Conservation (phyloP, 2,888 invertebrate species). For the Lithophane ornitopus region DNA sequence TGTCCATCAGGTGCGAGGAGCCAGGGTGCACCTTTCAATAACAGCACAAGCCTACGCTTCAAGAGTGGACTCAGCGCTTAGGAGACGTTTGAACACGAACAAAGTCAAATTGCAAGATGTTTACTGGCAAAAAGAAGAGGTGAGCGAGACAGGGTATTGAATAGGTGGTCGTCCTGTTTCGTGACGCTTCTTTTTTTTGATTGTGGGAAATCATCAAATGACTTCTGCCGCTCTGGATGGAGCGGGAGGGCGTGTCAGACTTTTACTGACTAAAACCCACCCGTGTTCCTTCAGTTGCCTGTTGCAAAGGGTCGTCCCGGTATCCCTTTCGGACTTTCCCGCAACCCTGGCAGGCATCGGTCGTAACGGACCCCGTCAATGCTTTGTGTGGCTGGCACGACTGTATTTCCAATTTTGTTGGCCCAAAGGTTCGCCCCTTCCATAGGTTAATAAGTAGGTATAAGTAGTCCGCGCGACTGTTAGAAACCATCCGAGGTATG, state of each 20-base stretch:
- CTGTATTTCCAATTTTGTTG: background rate
- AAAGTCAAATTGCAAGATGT: conserved; percentile 94
- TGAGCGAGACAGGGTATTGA: conserved; percentile 61
- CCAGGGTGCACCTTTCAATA: conserved; percentile 93
- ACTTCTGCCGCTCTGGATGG: no score
- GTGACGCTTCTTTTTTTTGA: no score
- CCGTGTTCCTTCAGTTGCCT: no score
- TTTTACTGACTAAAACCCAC: no score
- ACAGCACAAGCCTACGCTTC: conserved; percentile 93
- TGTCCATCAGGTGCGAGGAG: conserved; percentile 91
- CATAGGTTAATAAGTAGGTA: background rate
- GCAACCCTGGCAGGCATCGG: no score
- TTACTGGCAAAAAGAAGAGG: conserved; percentile 94
- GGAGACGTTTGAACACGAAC: conserved; percentile 94
- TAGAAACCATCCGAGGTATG: no score
- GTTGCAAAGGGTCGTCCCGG: no score
- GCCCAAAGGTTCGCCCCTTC: background rate
- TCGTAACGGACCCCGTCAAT: no score
- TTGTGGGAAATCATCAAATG: no score
- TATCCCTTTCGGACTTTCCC: no score
- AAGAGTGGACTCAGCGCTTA: conserved; percentile 93
- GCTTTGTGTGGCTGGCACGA: background rate
- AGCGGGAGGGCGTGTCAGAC: no score
- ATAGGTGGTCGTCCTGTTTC: background rate
- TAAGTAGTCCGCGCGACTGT: no score